Base-by-base conservation (phyloP, 2,888 invertebrate genomes). In the Caenorhabditis macrosperma region DNA sequence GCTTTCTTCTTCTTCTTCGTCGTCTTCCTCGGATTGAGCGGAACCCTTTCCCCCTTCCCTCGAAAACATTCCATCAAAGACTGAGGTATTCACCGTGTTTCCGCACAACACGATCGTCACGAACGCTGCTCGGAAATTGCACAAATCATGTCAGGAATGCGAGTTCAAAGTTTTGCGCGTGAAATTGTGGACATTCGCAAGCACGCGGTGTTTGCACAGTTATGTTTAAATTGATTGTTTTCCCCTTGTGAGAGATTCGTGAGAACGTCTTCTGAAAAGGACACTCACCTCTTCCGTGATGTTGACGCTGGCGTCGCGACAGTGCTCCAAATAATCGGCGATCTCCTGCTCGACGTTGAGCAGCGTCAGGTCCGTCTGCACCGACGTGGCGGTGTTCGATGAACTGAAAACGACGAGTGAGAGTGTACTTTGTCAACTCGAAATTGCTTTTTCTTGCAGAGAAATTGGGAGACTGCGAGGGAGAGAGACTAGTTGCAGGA, bases 301-400 rank as follows among this genome's bases (percentile, higher is more conserved):
- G 44, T 71, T 71, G 33, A 63, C 52, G 28, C 67, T 74, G 35
- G 74, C 71, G 52, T 79, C 76, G 28, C 82, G 69, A 52, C 81
- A 75, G 52, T 79, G 72, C 33, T 79, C 78, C 71, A 85, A 59
- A 72, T 82, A 83, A 6, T 79, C 83, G 35, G 76, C 20, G 28
- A 85, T 78, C 41, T 83, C 78, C 41, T 76, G 68, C 35, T 83
- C 82, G 26, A 85, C 81, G 74, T 85, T 82, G 26, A 85, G 61
- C 10, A 85, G 72, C 30, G 82, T 82, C 50, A 85, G 69, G 59
- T 85, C 85, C 28, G 85, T 85, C 54, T 85, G 85, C 4, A 81
- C 85, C 0, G 83, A 85, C 1, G 83, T 80, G 10, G 80, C 80
- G 20, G 78, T 82, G 41, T 55, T 71, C n/a, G 74, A 63, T 50